These are phyloP conservation scores for Ochropleura leucogaster DNA, from an alignment of 2,888 invertebrate species.

Conservation along the genomic window DNA sequence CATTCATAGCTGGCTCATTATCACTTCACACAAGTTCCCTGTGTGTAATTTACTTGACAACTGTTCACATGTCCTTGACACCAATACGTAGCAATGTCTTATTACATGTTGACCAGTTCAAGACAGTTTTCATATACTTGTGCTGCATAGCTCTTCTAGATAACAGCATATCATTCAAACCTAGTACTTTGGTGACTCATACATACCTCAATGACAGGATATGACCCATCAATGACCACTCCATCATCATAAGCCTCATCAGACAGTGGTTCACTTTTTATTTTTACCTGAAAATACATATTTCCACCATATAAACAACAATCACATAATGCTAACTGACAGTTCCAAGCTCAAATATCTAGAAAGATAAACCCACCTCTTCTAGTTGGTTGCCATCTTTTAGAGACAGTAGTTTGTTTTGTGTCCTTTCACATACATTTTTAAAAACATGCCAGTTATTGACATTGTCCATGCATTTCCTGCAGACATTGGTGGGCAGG, in stretches of 20 bases:
- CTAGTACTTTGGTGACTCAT: slow-evolving; percentile 57
- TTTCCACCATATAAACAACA: slow-evolving; percentile 72
- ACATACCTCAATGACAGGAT: slow-evolving; percentile 87
- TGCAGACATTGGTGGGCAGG: slow-evolving; percentile 92
- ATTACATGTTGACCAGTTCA: slow-evolving; percentile 65
- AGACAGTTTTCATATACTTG: slow-evolving; percentile 45
- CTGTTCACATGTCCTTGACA: slow-evolving; percentile 84
- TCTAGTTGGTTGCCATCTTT: slow-evolving; percentile 89
- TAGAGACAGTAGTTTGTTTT: slow-evolving; percentile 92
- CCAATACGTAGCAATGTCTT: slow-evolving; percentile 67
- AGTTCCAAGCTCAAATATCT: slow-evolving; percentile 80
- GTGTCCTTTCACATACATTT: slow-evolving; percentile 91
- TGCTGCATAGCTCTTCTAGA: slow-evolving; percentile 34
- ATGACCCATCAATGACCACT: slow-evolving; percentile 88
- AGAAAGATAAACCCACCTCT: slow-evolving; percentile 85
- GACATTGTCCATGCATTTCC: slow-evolving; percentile 91
- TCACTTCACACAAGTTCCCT: slow-evolving; percentile 68
- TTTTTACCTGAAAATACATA: slow-evolving; percentile 88
- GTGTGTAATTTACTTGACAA: slow-evolving; percentile 66
- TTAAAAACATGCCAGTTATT: slow-evolving; percentile 93
- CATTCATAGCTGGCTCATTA: slow-evolving; percentile 60
- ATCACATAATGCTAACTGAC: slow-evolving; percentile 71
- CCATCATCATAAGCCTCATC: slow-evolving; percentile 90
- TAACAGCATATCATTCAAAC: slow-evolving; percentile 39
- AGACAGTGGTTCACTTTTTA: slow-evolving; percentile 91